phyloP scores from a whole-genome alignment of 2,113 vertebrate genomes.

The Orientallactaga bullata region DNA sequence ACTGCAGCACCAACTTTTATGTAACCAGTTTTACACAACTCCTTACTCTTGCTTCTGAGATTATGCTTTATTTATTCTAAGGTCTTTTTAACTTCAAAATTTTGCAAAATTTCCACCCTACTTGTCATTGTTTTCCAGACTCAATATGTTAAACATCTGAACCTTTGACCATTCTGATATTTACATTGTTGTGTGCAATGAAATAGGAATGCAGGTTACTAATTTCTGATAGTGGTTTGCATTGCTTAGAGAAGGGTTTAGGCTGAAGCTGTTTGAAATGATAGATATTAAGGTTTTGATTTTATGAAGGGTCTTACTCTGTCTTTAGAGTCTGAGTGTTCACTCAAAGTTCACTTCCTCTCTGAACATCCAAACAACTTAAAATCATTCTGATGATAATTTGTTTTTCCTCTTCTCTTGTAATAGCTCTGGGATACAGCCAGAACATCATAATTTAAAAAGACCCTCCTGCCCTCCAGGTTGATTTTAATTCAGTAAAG shows the following conservation, averaged over 20 bases:
- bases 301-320: not conserved
- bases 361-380: not conserved
- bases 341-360: not conserved
- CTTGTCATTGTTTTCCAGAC: slow-evolving; percentile 3
- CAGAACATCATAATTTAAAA: not conserved
- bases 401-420: not conserved
- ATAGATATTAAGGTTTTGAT: not conserved
- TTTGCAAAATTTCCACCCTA: not conserved
- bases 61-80: not conserved
- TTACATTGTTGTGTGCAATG: not conserved
- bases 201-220: not conserved
- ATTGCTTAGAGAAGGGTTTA: slow-evolving; percentile 2
- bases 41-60: not conserved
- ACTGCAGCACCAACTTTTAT: not conserved
- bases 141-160: slow-evolving; percentile 17
- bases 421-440: not conserved
- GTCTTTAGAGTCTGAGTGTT: not conserved
- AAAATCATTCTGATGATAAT: not conserved
- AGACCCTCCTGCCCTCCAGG: not conserved
- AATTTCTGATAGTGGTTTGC: not conserved
- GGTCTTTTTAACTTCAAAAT: not conserved
- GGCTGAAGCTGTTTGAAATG: not conserved
- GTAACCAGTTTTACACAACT: not conserved
- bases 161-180: not conserved
- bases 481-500: not conserved